phyloP scores from a whole-genome alignment of 2,797 vertebrate genomes.

The Perodicticus potto region DNA sequence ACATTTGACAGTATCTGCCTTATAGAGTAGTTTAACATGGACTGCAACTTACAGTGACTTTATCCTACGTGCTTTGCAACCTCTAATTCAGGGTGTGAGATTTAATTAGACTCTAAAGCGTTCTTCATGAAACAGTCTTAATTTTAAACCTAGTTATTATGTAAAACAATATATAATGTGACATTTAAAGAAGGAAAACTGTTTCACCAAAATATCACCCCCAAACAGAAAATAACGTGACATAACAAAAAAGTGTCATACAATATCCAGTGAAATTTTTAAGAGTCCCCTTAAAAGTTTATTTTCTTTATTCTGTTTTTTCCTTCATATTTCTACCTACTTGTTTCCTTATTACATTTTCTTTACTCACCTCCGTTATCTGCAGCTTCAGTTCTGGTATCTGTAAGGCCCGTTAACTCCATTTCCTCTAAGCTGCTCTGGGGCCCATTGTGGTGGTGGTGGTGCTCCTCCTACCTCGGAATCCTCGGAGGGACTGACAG shows the following conservation, averaged over 20 bases:
- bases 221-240: not conserved
- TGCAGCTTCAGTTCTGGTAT: not conserved
- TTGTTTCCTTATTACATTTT: not conserved
- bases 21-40: constrained; percentile 3
- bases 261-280: not conserved
- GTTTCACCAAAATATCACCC: not conserved
- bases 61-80: not conserved
- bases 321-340: not conserved
- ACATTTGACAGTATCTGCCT: constrained; percentile 9
- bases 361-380: not conserved
- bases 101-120: not conserved
- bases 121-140: not conserved
- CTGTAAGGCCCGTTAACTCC: not conserved
- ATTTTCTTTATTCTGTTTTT: not conserved
- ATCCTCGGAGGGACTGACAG: not conserved
- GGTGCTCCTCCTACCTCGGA: not conserved
- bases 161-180: constrained; percentile 7
- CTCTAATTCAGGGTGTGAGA: constrained; percentile 2
- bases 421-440: not conserved
- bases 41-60: not conserved
- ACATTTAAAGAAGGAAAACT: constrained; percentile 60
- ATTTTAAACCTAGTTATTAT: constrained; percentile 16
- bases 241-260: not conserved
- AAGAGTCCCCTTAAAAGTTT: not conserved
- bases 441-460: not conserved